Evolutionary conservation across 2,888 invertebrate species (phyloP), one percentile per base, ranked within the genome.

Genomic region (Helobdella robusta): DNA sequence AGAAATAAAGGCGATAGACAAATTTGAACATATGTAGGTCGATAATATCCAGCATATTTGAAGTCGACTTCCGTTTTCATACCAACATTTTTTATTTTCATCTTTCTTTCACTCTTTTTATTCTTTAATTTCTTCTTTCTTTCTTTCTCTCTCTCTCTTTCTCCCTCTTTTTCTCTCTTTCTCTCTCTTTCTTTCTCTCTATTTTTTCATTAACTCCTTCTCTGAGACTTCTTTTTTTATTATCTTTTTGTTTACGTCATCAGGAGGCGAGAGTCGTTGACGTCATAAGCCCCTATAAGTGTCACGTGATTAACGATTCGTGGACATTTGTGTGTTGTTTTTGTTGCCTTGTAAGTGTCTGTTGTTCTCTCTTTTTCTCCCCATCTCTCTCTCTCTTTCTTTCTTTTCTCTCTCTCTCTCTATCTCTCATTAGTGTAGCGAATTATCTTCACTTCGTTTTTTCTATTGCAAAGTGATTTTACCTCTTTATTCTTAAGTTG

Each of bases 161-260:
- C 34, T 50, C 52, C n/a, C 40, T 44, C 64, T 34, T 2, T 44
- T 5, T n/a, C 28, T 25, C 44, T 18, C 15, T 4, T 28, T 28
- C 30, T 25, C 32, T n/a, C 30, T 23, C 54, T 6, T 8, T 32
- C 52, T 18, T 2, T 34, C 52, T n/a, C 34, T 34, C 32, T n/a
- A 32, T 30, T 30, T 34, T 35, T 28, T 32, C 32, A 32, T 35
- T 20, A 8, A 20, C 15, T 4, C 40, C 60, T 11, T 36, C 20
- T 46, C 40, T n/a, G 20, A 32, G 23, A 4, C 56, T 23, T 2
- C 28, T 18, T 48, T 25, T 48, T 48, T 48, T 48, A 48, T 48
- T 48, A 48, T 48, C 48, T 48, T 48, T n/a, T 48, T 48, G 48
- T 48, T 25, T 8, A 48, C 48, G 48, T 48, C 48, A 48, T 48